A percentile compares a stretch with the other conserved stretches of the same genome.
These are phyloP conservation scores for Babylonia areolata DNA, from an alignment of 1,140 invertebrate genomes.

Conservation along the genomic window DNA sequence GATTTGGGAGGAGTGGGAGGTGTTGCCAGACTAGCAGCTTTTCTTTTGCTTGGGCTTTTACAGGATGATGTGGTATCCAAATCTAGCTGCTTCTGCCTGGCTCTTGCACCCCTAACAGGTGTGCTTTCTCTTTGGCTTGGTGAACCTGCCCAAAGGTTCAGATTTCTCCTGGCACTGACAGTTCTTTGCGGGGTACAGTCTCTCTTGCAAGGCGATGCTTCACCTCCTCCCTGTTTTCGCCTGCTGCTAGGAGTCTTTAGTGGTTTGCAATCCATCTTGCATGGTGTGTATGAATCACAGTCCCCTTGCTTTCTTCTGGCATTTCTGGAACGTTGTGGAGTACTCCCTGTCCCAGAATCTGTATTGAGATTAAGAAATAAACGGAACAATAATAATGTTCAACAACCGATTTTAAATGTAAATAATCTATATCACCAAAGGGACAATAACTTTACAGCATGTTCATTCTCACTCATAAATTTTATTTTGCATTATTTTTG, in stretches of 20 bases:
- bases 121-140: not conserved
- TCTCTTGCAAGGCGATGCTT: too few species aligned
- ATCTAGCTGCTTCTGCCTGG: not conserved
- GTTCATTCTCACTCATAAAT: too few species aligned
- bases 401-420: too few species aligned
- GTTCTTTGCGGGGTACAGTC: not conserved
- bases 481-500: too few species aligned
- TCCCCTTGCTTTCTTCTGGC: not conserved
- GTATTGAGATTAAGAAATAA: too few species aligned
- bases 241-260: too few species aligned
- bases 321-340: not conserved
- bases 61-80: not conserved
- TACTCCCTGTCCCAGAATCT: not conserved
- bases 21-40: not conserved
- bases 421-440: too few species aligned
- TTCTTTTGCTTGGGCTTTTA: conserved; percentile 30
- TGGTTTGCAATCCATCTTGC: not conserved
- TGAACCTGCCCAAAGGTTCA: not conserved
- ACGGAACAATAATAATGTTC: too few species aligned
- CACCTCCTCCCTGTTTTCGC: too few species aligned
- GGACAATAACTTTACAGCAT: too few species aligned
- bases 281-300: not conserved
- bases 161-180: not conserved
- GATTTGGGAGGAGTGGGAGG: conserved; percentile 37
- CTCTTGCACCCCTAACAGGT: not conserved